phyloP scores from a whole-genome alignment of 2,888 invertebrate genomes.

The Lepidochrysops patricia region DNA sequence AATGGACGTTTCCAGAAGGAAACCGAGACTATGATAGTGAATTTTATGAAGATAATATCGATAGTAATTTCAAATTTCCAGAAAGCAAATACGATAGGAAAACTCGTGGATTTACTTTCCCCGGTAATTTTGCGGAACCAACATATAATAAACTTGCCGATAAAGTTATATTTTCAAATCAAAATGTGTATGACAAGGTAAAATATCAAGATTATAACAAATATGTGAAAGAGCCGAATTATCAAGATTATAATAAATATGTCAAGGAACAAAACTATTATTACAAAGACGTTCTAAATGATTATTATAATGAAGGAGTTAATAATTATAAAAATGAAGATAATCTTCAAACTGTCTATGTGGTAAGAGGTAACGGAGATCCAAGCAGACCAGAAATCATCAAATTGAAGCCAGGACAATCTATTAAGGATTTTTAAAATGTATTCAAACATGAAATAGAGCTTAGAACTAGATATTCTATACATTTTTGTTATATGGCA shows the following conservation, averaged over 20 bases:
- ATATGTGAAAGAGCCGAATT: too few species aligned
- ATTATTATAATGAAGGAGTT: not conserved
- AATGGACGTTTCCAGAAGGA: constrained; percentile 47
- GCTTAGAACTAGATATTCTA: too few species aligned
- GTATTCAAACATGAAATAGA: not conserved
- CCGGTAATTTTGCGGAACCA: not conserved
- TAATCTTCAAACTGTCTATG: constrained; percentile 46
- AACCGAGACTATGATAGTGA: constrained; percentile 1
- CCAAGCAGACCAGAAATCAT: constrained; percentile 62
- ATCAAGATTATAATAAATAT: too few species aligned
- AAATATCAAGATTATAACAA: not conserved
- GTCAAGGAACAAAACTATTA: constrained; percentile 11
- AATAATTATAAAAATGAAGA: constrained; percentile 24
- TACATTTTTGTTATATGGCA: too few species aligned
- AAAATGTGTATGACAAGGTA: not conserved
- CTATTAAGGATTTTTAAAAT: constrained; percentile 18
- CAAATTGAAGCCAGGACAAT: constrained; percentile 47
- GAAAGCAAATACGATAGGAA: constrained; percentile 12
- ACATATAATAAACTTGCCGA: not conserved
- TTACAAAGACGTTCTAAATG: constrained; percentile 12
- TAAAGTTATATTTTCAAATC: constrained; percentile 9
- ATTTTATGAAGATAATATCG: constrained; percentile 13
- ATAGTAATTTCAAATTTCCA: constrained; percentile 28
- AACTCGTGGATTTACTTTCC: not conserved
- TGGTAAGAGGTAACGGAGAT: constrained; percentile 64